Evolutionary conservation across 2,888 invertebrate species (phyloP), one percentile per base, ranked within the genome.

Genomic region (Amphipyra tragopoginis): DNA sequence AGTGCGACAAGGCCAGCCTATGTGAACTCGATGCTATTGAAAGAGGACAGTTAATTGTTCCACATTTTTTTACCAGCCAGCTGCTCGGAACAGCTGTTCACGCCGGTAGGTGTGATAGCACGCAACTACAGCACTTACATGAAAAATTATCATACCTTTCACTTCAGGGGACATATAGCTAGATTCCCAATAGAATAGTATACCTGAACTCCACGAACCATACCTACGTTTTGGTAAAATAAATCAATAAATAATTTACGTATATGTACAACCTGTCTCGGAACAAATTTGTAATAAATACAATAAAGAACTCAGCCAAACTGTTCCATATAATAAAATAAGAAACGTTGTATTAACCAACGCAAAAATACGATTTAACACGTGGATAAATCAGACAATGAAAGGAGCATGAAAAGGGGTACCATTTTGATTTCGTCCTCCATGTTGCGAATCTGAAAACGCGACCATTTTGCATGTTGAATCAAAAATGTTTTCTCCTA

Each of bases 341-440:
- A 10, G n/a, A 51, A 50, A 44, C 42, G 8, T 45, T n/a, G 13
- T 21, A 29, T 4, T 15, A 15, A n/a, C 21, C 5, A 34, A 15
- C 42, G 40, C 39, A 39, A 50, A 60, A 10, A 44, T 43, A 39
- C 34, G 14, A 51, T 36, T 33, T 48, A 78, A 79, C 85, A 86
- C 83, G 82, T 85, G 85, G 69, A 76, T 82, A 84, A 76, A 81
- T 61, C 70, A 69, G 80, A 89, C 84, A 86, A 86, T 85, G 87
- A 87, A 88, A 84, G 79, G 80, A 77, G 66, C 80, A 80, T 82
- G 85, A 83, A 86, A 84, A 84, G 89, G 88, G 93, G 91, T 93
- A 93, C 95, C 95, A 95, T 95, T 94, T 95, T 95, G 95, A 91
- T 89, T 93, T 90, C 86, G 94, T 91, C 95, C 93, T 90, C 95